Evolutionary conservation across 2,797 vertebrate species (phyloP).

Genomic region (Masticophis lateralis): DNA sequence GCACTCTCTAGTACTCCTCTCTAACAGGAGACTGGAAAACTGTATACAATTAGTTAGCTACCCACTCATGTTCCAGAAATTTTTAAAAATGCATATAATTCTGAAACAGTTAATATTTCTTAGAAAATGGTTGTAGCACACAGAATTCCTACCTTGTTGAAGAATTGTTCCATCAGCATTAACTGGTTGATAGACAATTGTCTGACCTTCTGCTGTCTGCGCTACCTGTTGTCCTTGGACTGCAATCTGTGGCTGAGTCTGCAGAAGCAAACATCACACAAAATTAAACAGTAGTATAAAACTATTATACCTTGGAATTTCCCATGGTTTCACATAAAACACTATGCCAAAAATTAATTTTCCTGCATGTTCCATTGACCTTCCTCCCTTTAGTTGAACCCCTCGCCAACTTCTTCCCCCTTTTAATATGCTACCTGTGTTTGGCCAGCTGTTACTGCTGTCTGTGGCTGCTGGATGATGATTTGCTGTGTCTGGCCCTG

Average conservation of each 20-base stretch:
- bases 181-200: slow-evolving; percentile 98
- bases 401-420: slow-evolving; percentile 46
- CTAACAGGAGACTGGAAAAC: not conserved
- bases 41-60: not conserved
- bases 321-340: not conserved
- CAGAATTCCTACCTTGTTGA: slow-evolving; percentile 85
- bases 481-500: slow-evolving; percentile 98
- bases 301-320: not conserved
- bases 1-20: not conserved
- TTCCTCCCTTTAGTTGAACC: not conserved
- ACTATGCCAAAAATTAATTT: not conserved
- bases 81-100: not conserved
- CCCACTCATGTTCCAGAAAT: not conserved
- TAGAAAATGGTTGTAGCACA: not conserved
- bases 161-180: slow-evolving; percentile 96
- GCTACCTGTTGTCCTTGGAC: slow-evolving; percentile 97
- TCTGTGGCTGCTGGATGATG: slow-evolving; percentile 99
- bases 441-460: slow-evolving; percentile 94
- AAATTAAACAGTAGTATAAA: not conserved
- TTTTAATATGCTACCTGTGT: slow-evolving; percentile 83
- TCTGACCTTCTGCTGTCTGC: slow-evolving; percentile 97
- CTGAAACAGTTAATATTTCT: not conserved
- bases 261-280: slow-evolving; percentile 26
- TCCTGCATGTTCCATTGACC: not conserved
- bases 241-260: slow-evolving; percentile 94